Conservation (phyloP, 2,888 invertebrate species). For the Hololepta plana region DNA sequence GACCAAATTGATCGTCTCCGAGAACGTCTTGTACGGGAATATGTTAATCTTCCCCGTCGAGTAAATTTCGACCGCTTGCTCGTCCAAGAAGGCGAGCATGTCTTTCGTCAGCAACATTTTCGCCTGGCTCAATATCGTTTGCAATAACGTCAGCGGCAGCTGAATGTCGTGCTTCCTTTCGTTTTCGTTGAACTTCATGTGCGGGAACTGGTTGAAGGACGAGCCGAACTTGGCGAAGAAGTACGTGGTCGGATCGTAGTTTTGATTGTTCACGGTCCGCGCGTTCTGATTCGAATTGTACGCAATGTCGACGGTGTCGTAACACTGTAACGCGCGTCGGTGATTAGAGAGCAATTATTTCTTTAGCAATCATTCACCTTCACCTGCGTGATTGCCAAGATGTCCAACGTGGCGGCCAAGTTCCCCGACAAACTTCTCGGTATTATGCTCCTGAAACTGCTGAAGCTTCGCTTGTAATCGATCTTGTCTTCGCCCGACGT, state of each 20-base stretch:
- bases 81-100: slow-evolving; percentile 56
- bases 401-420: slow-evolving; percentile 43
- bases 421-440: slow-evolving; percentile 80
- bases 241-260: slow-evolving; percentile 64
- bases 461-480: slow-evolving; percentile 41
- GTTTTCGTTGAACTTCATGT: slow-evolving; percentile 58
- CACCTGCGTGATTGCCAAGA: slow-evolving; percentile 20
- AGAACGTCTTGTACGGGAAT: slow-evolving; percentile 88
- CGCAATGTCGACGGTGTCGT: slow-evolving; percentile 20
- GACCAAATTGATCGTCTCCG: slow-evolving; percentile 85
- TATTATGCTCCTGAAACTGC: slow-evolving; percentile 72
- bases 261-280: background rate
- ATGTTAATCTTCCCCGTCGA: slow-evolving; percentile 47
- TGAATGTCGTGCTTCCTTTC: slow-evolving; percentile 43
- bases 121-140: slow-evolving; percentile 60
- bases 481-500: slow-evolving; percentile 4
- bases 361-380: no score
- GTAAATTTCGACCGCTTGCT: slow-evolving; percentile 65
- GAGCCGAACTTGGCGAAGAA: slow-evolving; percentile 88
- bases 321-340: slow-evolving; percentile 13
- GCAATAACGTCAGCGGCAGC: slow-evolving; percentile 54
- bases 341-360: no score
- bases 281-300: slow-evolving; percentile 13
- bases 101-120: slow-evolving; percentile 79
- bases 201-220: slow-evolving; percentile 78